Base-by-base conservation (phyloP, 2,888 invertebrate species). In the Panorpa germanica region DNA sequence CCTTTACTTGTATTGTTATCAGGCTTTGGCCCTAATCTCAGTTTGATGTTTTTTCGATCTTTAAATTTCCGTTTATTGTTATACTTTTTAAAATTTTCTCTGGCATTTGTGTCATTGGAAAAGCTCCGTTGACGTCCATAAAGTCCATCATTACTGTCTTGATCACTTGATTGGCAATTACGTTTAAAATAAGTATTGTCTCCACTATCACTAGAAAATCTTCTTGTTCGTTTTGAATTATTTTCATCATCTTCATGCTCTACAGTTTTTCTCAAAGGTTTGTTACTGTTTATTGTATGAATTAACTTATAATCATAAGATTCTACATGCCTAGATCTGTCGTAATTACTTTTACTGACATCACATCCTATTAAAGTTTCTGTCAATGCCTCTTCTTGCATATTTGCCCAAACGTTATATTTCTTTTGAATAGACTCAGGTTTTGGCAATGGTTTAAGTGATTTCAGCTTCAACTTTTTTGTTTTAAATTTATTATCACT, bases 311-410 rank as follows among this genome's bases (percentile, higher is more conserved):
- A 73, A 52, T 77, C 72, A 52, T 83, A 82, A 49, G 70, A 72
- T 53, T 83, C 82, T 29, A 81, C 74, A 47, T 57, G 63, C 14
- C 72, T 55, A 30, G 61, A 72, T 56, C 65, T 72, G 49, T 62
- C 63, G 47, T 56, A 65, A 47, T 54, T 63, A 44, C 58, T 68
- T 52, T 54, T 55, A 2, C 71, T 68, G 7, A 85, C 81, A 50
- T 75, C 78, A 52, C 80, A 80, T 23, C 68, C 68, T 8, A 70
- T 68, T 55, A 86, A 64, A 41, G 78, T 73, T 46, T 82, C 76
- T 15, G 76, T 72, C 29, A 86, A 52, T 1, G 75, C 62, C 40
- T 83, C 82, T 47, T 85, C 83, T 56, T 82, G 70, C n/a, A 68
- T 57, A 36, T 62, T 63, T 38, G 65, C 63, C 85, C 85, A 86